Percentiles rank a stretch among this genome's conserved stretches.
phyloP scores from a whole-genome alignment of 2,113 vertebrate species.

The Catharus bicknelli region DNA sequence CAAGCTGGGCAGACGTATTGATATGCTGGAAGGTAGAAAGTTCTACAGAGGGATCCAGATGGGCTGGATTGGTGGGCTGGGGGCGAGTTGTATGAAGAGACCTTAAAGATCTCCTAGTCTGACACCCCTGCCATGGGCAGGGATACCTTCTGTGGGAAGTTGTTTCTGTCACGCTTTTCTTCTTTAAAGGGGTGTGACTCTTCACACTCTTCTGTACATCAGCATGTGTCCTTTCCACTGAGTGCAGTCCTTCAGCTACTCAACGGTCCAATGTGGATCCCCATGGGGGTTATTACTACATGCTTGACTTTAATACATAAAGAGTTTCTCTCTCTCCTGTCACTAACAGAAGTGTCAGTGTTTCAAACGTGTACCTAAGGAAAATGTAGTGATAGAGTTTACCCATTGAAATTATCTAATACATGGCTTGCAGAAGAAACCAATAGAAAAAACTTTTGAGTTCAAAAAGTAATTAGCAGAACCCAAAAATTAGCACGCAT shows the following conservation, averaged over 20 bases:
- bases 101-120: not conserved
- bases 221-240: not conserved
- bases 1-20: not conserved
- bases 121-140: not conserved
- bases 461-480: not conserved
- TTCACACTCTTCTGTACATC: not conserved
- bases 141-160: not conserved
- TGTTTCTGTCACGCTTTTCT: not conserved
- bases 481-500: not conserved
- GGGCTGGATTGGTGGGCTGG: not conserved
- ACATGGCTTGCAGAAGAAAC: not conserved
- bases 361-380: not conserved
- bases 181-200: not conserved
- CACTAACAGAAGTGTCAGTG: not conserved
- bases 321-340: not conserved
- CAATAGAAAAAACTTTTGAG: not conserved
- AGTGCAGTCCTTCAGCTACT: not conserved
- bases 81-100: not conserved
- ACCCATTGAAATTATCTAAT: not conserved
- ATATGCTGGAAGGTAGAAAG: too few relatives aligned
- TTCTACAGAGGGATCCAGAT: not conserved
- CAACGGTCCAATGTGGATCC: rapidly evolving
- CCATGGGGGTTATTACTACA: not conserved
- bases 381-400: not conserved
- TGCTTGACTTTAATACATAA: not conserved